Conservation (phyloP, 2,797 vertebrate genomes). For the Lateolabrax maculatus region DNA sequence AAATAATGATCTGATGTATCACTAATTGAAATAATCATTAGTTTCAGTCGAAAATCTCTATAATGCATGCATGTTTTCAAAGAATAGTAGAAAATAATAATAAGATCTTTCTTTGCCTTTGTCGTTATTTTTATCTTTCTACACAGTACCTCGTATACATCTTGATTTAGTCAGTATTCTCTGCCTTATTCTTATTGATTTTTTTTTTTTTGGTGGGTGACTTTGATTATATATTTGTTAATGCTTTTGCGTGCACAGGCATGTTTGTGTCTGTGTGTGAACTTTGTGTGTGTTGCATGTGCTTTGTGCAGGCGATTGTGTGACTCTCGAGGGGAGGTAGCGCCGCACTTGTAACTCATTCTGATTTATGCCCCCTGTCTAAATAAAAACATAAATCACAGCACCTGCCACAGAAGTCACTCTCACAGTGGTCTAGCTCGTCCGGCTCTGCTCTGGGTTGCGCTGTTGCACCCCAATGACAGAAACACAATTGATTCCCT, state of each 20-base stretch:
- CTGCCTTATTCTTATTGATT: conserved; percentile 55
- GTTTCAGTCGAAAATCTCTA: not conserved
- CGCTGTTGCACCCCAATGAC: conserved; percentile 74
- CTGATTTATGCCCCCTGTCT: conserved; percentile 87
- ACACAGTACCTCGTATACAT: not conserved
- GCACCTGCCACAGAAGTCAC: conserved; percentile 84
- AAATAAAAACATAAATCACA: conserved; percentile 89
- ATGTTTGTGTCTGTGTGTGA: conserved; percentile 13
- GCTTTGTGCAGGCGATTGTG: conserved; percentile 57
- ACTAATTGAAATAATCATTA: not conserved
- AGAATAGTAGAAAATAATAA: not conserved
- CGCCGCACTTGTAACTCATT: conserved; percentile 85
- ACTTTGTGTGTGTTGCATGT: conserved; percentile 60
- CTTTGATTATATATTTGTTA: conserved; percentile 61
- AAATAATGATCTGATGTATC: not conserved
- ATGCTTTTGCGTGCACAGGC: conserved; percentile 28
- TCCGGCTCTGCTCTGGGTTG: conserved; percentile 68
- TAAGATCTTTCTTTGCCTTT: not conserved
- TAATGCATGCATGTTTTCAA: too few species aligned
- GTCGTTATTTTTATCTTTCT: not conserved
- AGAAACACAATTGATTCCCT: conserved; percentile 90
- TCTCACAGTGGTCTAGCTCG: conserved; percentile 79
- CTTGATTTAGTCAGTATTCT: conserved; percentile 49
- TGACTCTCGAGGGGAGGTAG: conserved; percentile 74
- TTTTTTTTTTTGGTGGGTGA: conserved; percentile 44